Percentiles rank a stretch among this genome's conserved stretches.
Evolutionary conservation across 2,888 invertebrate species (phyloP).

Genomic region (Spilosoma lubricipeda): DNA sequence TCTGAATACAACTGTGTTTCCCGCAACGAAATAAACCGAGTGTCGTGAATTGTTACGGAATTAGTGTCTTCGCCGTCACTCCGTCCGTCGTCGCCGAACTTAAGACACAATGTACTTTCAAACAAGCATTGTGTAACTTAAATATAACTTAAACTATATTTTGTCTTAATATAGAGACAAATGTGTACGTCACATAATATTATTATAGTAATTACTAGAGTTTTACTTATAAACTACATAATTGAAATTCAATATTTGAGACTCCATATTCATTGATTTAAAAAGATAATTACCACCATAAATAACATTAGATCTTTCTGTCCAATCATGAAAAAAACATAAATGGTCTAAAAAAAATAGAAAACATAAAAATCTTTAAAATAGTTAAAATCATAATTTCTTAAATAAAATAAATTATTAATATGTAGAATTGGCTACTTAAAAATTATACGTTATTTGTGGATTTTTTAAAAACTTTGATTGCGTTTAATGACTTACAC

Average conservation of each 20-base stretch:
- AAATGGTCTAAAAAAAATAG: neutral
- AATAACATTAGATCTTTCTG: neutral
- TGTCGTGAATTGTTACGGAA: too few species aligned
- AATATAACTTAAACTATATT: neutral
- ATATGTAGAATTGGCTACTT: conserved; percentile 1
- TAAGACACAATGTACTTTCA: neutral
- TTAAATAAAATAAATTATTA: conserved; percentile 1
- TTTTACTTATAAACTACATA: neutral
- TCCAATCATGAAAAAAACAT: neutral
- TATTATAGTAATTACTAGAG: neutral
- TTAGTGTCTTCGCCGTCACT: too few species aligned
- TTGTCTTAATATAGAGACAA: neutral
- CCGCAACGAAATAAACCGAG: too few species aligned
- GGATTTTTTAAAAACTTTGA: neutral
- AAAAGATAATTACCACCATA: neutral
- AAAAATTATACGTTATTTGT: neutral
- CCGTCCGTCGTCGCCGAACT: too few species aligned
- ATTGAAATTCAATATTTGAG: neutral
- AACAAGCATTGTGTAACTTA: neutral
- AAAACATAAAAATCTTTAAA: neutral
- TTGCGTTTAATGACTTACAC: neutral
- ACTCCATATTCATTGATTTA: neutral
- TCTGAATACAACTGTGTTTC: too few species aligned
- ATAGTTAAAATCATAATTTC: neutral
- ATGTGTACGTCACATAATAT: neutral